Percentiles rank a stretch among this genome's conserved stretches.
Evolutionary conservation across 2,113 vertebrate genomes (phyloP).

Genomic region (Epinephelus cyanopodus): DNA sequence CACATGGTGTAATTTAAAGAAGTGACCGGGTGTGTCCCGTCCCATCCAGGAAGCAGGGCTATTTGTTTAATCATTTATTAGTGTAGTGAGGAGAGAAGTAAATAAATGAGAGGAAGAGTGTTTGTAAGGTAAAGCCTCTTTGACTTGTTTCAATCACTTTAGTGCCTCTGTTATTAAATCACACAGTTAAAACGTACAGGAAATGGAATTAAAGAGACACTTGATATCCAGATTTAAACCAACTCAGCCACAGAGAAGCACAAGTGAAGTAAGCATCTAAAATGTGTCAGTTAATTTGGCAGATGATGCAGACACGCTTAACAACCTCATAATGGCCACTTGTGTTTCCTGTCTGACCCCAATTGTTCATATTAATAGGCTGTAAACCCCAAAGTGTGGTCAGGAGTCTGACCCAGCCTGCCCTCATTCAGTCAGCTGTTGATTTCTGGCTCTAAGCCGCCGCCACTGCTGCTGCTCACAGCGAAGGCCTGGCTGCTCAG

Average conservation of each 20-base stretch:
- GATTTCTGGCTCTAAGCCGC: constrained; percentile 61
- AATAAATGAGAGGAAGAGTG: not conserved
- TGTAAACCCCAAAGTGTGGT: constrained; percentile 40
- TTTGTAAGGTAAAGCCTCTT: not conserved
- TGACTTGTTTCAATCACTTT: constrained; percentile 8
- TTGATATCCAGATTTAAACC: constrained; percentile 18
- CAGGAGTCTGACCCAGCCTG: constrained; percentile 51
- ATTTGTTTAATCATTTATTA: constrained; percentile 47
- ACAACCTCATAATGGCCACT: not conserved
- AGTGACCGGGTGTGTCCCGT: constrained; percentile 9
- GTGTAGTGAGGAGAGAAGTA: constrained; percentile 4
- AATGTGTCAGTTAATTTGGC: constrained; percentile 12
- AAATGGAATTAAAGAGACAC: constrained; percentile 19
- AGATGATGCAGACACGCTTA: not conserved
- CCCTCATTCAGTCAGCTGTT: constrained; percentile 60
- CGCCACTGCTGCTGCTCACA: not conserved
- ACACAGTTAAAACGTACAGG: constrained; percentile 13
- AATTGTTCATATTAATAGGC: constrained; percentile 37
- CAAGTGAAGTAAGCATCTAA: not conserved
- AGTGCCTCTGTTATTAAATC: constrained; percentile 1
- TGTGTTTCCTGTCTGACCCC: constrained; percentile 4
- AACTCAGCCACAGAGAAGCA: constrained; percentile 9
- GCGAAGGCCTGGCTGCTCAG: constrained; percentile 34
- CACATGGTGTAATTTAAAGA: constrained; percentile 46
- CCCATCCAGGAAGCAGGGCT: constrained; percentile 28